Percentiles rank a stretch among this genome's conserved stretches.
These are phyloP conservation scores for Urocynchramus pylzowi DNA, from an alignment of 2,113 vertebrate genomes.

Conservation along the genomic window DNA sequence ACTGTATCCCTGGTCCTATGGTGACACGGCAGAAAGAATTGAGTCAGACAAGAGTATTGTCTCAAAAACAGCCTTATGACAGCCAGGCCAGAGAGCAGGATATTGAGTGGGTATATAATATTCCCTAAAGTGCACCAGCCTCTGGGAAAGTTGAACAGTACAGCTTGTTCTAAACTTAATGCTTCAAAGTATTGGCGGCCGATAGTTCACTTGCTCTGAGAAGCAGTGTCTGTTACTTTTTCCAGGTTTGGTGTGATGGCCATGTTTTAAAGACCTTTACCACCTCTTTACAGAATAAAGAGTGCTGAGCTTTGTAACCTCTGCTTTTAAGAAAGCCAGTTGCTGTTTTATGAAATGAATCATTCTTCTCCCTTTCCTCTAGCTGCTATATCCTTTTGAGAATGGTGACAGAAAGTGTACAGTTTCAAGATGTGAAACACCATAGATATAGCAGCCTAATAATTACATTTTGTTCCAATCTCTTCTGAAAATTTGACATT, in stretches of 20 bases:
- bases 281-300: not conserved
- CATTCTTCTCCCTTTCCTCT: not conserved
- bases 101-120: not conserved
- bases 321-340: not conserved
- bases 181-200: not conserved
- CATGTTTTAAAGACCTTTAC: not conserved
- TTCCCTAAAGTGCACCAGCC: no score
- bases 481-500: not conserved
- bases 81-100: not conserved
- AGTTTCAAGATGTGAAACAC: not conserved
- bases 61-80: not conserved
- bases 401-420: not conserved
- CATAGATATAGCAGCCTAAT: not conserved
- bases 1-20: no score
- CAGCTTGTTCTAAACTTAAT: not conserved
- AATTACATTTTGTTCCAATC: not conserved
- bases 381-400: not conserved
- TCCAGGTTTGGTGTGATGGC: not conserved
- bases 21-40: fast-evolving
- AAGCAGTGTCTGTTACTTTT: not conserved
- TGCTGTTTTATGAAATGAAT: conserved; percentile 4
- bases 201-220: not conserved
- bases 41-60: not conserved
- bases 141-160: not conserved
- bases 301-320: not conserved